Base-by-base conservation (phyloP, 2,888 invertebrate genomes). In the Hydriomena furcata region DNA sequence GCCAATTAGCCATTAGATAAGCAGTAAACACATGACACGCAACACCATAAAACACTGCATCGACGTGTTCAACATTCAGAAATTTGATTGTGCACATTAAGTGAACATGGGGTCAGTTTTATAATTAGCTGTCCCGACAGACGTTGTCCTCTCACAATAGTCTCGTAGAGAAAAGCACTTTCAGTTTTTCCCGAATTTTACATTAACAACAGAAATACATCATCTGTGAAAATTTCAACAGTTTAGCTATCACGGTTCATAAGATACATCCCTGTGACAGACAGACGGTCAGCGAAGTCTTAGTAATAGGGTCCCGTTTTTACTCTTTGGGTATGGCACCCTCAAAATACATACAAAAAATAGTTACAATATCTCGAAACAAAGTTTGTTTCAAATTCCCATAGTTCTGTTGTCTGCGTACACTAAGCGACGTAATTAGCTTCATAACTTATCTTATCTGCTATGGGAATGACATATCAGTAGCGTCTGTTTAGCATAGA, bases 401-500 rank as follows among this genome's bases (percentile, higher is more conserved):
- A 57, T 44, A 38, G 13, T 32, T 21, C 52, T 52, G 55, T 65
- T 61, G 60, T 61, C 46, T 24, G 30, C 34, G 17, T 7, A 13
- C 17, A 25, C 28, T 38, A 11, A 7, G 24, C 54, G 59, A 51
- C 49, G 57, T 48, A 55, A 55, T 45, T 56, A 60, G 44, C 51
- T 58, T 60, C 50, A 67, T 66, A 64, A 67, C 67, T 74, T 60
- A 69, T 70, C 68, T 77, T 76, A 73, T 74, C 71, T 65, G 30
- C 48, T 60, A 64, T 72, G 72, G 63, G 77, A 79, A 68, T 61
- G 62, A 59, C 59, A 59, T 71, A 71, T 62, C 71, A 71, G 72
- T 60, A 66, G 70, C 66, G 52, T 32, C 50, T 55, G 55, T 49
- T 79, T 76, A 68, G 65, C 74, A 79, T 73, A 79, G 74, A 79